phyloP scores from a whole-genome alignment of 2,888 invertebrate genomes.

The Callosobruchus maculatus region DNA sequence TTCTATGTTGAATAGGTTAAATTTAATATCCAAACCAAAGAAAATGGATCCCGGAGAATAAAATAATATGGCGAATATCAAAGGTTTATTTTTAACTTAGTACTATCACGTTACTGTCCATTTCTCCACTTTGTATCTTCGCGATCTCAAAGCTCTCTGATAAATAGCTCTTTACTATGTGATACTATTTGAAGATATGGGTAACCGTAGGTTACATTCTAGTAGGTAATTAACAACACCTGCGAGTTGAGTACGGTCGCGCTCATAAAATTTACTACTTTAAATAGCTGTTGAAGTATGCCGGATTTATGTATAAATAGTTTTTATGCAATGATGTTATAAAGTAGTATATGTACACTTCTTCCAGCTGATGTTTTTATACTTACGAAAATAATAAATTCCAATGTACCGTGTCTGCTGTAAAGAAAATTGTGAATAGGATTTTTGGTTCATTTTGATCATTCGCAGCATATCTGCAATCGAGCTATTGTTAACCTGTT shows the following conservation, averaged over 20 bases:
- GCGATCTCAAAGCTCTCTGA: neutral
- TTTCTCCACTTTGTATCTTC: no score
- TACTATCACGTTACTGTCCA: no score
- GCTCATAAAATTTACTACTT: neutral
- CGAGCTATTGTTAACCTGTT: no score
- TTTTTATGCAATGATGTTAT: neutral
- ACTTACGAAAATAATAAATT: neutral
- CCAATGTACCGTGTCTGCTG: neutral
- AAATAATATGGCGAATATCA: no score
- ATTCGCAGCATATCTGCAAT: no score
- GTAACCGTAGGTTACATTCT: neutral
- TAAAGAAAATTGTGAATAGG: no score
- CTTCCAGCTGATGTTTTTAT: neutral
- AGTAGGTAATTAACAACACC: neutral
- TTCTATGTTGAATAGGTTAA: no score
- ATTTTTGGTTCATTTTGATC: no score
- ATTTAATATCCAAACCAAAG: no score
- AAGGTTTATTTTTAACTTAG: no score
- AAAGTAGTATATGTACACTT: neutral
- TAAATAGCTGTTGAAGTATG: neutral
- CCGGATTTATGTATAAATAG: neutral
- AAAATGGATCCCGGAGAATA: no score
- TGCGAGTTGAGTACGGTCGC: neutral
- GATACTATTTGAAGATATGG: neutral
- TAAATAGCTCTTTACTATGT: neutral